Evolutionary conservation across 2,888 invertebrate genomes (phyloP), one percentile per base, ranked within the genome.

Genomic region (Apoderus coryli): DNA sequence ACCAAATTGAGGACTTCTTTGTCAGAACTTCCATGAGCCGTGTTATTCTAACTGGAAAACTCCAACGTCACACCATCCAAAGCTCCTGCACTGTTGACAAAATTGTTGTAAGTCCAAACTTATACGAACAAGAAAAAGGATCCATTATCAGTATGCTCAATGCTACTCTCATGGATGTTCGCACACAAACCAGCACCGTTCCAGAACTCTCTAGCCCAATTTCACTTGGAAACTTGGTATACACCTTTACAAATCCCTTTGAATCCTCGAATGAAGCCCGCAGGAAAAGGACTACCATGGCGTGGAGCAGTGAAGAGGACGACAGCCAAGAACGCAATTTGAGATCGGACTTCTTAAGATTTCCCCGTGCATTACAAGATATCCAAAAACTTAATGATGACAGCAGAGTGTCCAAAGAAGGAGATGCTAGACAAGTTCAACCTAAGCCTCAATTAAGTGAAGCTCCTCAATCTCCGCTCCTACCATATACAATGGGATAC

Each of bases 1-100:
- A 53, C 36, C 40, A 47, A 37, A 50, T 57, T 48, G 54, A 53
- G 13, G 41, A 51, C 27, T 53, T 52, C 41, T 57, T 56, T 32
- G 56, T 69, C 48, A 67, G 70, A 44, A 63, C 67, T 6, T 65
- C 72, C 3, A 56, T 65, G 3, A 67, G 69, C 27, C 57, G 61
- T 22, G 64, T 71, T 34, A 55, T 76, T 29, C 56, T 77, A 25
- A 57, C 63, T 10, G 69, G 69, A 32, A 54, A 48, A 27, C 49
- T 64, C 3, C 63, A 66, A 34, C 57, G 63, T 27, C 74, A 68
- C 44, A 67, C 67, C 19, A 69, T 80, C 38, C 75, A 73, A 52
- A 71, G 73, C 30, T 60, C 73, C 6, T 64, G 67, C 42, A 71
- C 73, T 15, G 66, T 64, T 10, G 71, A 69, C 54, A 64, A 65